Percentiles rank a stretch among this genome's conserved stretches.
phyloP scores from a whole-genome alignment of 2,888 invertebrate genomes.

The Philonicus albiceps region DNA sequence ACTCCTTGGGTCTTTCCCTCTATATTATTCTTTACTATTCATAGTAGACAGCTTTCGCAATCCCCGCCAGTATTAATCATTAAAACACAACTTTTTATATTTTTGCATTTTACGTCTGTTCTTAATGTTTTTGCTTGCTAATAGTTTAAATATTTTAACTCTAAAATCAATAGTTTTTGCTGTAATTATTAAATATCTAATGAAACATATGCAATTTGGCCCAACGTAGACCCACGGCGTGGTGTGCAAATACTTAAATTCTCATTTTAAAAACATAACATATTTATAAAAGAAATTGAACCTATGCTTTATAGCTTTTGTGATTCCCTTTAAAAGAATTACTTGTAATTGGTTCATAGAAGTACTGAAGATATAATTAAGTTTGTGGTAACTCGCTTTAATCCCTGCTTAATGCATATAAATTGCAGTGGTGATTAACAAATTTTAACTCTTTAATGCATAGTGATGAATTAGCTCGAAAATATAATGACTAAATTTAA shows the following conservation, averaged over 20 bases:
- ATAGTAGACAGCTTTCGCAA: constrained; percentile 49
- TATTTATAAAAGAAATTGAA: constrained; percentile 9
- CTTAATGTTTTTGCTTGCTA: constrained; percentile 23
- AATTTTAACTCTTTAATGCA: neutral
- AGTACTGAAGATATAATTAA: neutral
- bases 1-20: constrained; percentile 2
- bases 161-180: neutral
- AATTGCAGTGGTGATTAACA: constrained; percentile 48
- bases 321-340: constrained; percentile 9
- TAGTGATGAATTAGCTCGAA: neutral
- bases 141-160: neutral
- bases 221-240: constrained; percentile 52
- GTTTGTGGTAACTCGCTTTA: constrained; percentile 32
- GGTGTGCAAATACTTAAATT: constrained; percentile 49
- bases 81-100: neutral
- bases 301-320: constrained; percentile 39
- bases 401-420: constrained; percentile 19
- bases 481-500: neutral
- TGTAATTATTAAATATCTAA: neutral
- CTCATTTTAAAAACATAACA: neutral
- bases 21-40: constrained; percentile 15
- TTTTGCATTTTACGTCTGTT: neutral
- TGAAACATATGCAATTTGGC: constrained; percentile 48
- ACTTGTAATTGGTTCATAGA: neutral
- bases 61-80: constrained; percentile 49